A percentile compares a stretch with the other conserved stretches of the same genome.
phyloP scores from a whole-genome alignment of 2,113 vertebrate species.

The Cheirogaleus medius region DNA sequence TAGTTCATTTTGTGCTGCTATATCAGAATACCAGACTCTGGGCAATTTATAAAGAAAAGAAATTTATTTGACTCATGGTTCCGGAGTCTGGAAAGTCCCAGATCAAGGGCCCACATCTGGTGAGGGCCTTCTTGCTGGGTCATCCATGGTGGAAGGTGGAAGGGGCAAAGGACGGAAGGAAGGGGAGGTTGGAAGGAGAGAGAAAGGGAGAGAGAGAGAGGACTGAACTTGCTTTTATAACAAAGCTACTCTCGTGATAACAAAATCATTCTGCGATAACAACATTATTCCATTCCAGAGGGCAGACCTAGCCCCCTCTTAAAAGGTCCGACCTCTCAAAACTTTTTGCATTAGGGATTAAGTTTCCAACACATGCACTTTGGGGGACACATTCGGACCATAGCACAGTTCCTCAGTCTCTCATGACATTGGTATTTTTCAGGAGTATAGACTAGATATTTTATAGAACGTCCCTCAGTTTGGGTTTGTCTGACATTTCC shows the following conservation, averaged over 20 bases:
- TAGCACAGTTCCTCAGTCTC: background rate
- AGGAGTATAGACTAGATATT: background rate
- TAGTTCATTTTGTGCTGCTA: background rate
- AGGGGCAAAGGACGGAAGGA: background rate
- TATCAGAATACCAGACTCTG: background rate
- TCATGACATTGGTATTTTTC: background rate
- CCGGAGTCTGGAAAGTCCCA: background rate
- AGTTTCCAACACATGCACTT: background rate
- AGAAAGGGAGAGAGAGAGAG: background rate
- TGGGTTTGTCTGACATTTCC: background rate
- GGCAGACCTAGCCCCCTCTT: background rate
- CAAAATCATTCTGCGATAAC: too few species aligned
- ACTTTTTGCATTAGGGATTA: background rate
- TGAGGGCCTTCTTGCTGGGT: background rate
- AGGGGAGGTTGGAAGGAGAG: background rate
- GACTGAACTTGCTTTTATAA: background rate
- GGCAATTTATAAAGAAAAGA: background rate
- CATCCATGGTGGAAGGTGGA: background rate
- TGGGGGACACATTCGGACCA: background rate
- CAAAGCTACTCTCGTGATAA: background rate
- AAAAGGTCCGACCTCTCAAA: background rate
- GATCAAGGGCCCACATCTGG: background rate
- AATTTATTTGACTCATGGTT: background rate
- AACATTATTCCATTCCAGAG: background rate
- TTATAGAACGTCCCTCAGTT: background rate